Evolutionary conservation across 2,888 invertebrate genomes (phyloP), one percentile per base, ranked within the genome.

Genomic region (Lasiommata megera): DNA sequence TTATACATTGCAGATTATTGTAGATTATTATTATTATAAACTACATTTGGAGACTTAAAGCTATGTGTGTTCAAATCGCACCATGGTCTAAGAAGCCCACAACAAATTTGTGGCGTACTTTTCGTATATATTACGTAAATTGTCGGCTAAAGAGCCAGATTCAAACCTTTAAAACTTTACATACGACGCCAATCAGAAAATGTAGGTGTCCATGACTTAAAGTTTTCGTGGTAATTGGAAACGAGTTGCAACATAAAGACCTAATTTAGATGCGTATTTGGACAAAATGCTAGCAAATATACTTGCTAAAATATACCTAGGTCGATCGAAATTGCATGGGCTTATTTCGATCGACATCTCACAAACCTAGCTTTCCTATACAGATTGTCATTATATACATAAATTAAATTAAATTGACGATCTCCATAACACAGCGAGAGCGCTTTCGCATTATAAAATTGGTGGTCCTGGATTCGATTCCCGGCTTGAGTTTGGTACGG

Each of bases 181-280:
- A 16, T 17, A 23, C 23, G 2, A 29, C 40, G 31, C 51, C 51
- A 31, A 29, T 23, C 29, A 0, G 8, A 52, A 48, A 52, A 40
- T 41, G 31, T 41, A 5, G 41, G 1, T 18, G 52, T 41, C 41
- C 41, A n/a, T 52, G 52, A 41, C 41, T 52, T 41, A 0, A 40
- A 41, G 9, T 52, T 51, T 41, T 14, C n/a, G 31, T 17, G 12
- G 8, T 28, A 31, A 16, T 31, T 16, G 12, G n/a, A 41, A 52
- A 51, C 48, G 9, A 18, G 52, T 41, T 41, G 12, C 17, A 41
- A 31, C 14, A 9, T 12, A 6, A 11, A 11, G 11, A 34, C 11
- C 9, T 34, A 34, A 9, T 14, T 29, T 28, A 16, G n/a, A 41
- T n/a, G 18, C 9, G 23, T 11, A 18, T 41, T 17, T 9, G 11